Conservation (phyloP, 2,113 vertebrate genomes). For the Carassius carassius region DNA sequence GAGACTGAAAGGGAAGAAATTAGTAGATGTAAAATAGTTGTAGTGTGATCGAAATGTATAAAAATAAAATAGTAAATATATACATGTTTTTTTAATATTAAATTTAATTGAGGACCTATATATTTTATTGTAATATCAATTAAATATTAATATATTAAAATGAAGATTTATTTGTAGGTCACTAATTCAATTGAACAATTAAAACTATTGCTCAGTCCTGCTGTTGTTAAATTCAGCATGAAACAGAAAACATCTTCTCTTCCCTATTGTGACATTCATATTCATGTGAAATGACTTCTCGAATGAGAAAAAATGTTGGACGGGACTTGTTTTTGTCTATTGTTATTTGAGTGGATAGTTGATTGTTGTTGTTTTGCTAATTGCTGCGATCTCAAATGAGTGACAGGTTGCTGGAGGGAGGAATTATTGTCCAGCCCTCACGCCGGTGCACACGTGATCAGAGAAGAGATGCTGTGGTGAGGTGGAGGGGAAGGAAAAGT, state of each 20-base stretch:
- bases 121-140: background rate
- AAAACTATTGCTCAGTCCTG: background rate
- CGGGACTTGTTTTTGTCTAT: background rate
- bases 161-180: background rate
- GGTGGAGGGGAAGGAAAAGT: background rate
- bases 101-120: background rate
- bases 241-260: background rate
- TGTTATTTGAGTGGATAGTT: background rate
- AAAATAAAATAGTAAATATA: background rate
- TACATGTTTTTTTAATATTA: background rate
- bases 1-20: background rate
- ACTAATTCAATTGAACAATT: background rate
- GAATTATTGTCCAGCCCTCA: background rate
- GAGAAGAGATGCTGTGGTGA: background rate
- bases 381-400: background rate
- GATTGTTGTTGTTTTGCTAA: background rate
- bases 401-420: background rate
- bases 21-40: background rate
- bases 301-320: background rate
- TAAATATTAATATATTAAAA: background rate
- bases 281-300: background rate
- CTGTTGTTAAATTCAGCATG: background rate
- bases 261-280: background rate
- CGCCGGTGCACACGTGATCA: background rate
- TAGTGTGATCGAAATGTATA: background rate